phyloP scores from a whole-genome alignment of 2,797 vertebrate genomes.

The Buphagus erythrorhynchus region DNA sequence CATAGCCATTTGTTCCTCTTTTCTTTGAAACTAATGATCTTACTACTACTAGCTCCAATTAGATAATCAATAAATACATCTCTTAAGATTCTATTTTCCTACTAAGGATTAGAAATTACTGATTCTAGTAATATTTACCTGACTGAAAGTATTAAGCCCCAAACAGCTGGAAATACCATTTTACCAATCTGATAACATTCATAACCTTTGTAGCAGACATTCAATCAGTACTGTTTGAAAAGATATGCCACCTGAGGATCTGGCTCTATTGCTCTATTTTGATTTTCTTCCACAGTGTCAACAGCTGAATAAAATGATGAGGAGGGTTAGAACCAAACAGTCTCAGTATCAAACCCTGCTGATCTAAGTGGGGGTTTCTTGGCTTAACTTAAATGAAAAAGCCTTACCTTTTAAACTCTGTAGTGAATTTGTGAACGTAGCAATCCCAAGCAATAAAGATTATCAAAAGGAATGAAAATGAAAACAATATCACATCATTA shows the following conservation, averaged over 20 bases:
- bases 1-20: neutral
- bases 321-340: neutral
- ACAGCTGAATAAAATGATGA: neutral
- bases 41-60: neutral
- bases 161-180: neutral
- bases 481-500: constrained; percentile 45
- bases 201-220: neutral
- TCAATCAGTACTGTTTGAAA: neutral
- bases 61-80: neutral
- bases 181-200: neutral
- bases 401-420: neutral
- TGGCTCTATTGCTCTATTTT: neutral
- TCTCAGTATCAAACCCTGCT: neutral
- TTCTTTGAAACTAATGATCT: neutral
- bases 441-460: neutral
- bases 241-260: neutral
- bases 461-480: constrained; percentile 31
- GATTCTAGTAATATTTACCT: neutral
- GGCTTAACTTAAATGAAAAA: neutral
- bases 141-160: neutral
- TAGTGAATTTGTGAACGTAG: neutral
- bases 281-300: neutral
- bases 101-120: neutral
- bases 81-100: neutral
- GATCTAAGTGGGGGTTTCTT: neutral